Percentiles rank a stretch among this genome's conserved stretches.
Conservation (phyloP, 2,797 vertebrate genomes). For the Kryptopterus vitreolus region DNA sequence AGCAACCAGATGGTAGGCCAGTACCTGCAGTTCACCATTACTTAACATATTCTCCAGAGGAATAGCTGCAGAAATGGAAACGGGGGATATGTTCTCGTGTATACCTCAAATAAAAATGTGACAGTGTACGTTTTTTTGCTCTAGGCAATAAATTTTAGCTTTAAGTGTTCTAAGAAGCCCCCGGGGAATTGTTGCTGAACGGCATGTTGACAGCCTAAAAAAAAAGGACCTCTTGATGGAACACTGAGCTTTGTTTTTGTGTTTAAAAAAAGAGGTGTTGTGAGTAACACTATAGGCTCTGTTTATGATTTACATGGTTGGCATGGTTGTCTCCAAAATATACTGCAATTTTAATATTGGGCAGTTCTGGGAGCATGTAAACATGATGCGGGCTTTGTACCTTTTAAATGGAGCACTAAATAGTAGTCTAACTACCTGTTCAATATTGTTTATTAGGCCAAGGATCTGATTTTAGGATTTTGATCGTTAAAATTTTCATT, state of each 20-base stretch:
- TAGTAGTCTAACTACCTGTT: background rate
- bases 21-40: conserved; percentile 28
- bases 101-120: conserved; percentile 6
- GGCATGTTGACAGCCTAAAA: conserved; percentile 66
- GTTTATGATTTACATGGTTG: background rate
- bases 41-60: conserved; percentile 29
- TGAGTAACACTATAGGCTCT: background rate
- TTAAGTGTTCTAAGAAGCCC: conserved; percentile 48
- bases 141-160: conserved; percentile 11
- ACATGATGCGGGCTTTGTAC: background rate
- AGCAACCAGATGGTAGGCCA: conserved; percentile 63
- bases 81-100: background rate
- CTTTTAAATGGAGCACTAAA: background rate
- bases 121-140: background rate
- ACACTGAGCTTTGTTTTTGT: conserved; percentile 40
- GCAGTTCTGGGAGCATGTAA: background rate
- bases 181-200: conserved; percentile 48
- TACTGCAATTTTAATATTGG: background rate
- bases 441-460: background rate
- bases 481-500: background rate
- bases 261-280: background rate
- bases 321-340: background rate
- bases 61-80: conserved; percentile 38
- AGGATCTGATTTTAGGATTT: background rate
- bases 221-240: conserved; percentile 59